phyloP scores from a whole-genome alignment of 2,797 vertebrate species.

The Pseudomugil gertrudae region DNA sequence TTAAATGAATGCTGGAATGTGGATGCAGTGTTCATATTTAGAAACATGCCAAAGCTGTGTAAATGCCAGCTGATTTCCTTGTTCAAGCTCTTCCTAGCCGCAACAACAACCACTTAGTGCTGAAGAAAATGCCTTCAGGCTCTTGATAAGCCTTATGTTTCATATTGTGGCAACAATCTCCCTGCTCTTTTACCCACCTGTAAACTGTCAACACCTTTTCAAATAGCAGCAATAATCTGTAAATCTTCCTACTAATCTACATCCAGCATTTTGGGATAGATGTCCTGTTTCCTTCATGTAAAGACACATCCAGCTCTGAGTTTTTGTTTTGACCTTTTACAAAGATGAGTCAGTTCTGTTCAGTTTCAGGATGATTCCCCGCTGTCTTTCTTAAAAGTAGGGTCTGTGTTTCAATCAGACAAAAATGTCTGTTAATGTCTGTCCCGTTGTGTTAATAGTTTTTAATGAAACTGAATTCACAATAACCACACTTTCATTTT shows the following conservation, averaged over 20 bases:
- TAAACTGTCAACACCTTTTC: conserved; percentile 46
- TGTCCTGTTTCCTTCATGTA: conserved; percentile 4
- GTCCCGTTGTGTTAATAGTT: too few relatives aligned
- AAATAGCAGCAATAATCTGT: conserved; percentile 28
- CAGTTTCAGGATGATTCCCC: too few relatives aligned
- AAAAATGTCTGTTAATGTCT: too few relatives aligned
- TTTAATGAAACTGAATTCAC: too few relatives aligned
- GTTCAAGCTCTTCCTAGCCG: conserved; percentile 7
- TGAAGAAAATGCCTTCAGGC: conserved; percentile 3
- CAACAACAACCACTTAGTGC: neutral
- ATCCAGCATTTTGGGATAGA: neutral
- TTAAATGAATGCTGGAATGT: conserved; percentile 7
- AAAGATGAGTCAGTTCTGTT: too few relatives aligned
- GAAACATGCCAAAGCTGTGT: conserved; percentile 7
- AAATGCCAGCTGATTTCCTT: neutral
- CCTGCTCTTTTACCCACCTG: neutral
- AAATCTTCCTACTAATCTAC: conserved; percentile 11
- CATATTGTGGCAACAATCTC: conserved; percentile 8
- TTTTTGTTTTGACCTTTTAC: too few relatives aligned
- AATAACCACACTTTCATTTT: too few relatives aligned
- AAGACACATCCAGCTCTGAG: conserved; percentile 7
- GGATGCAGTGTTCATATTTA: conserved; percentile 19
- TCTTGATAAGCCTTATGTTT: conserved; percentile 20
- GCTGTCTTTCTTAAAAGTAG: too few relatives aligned
- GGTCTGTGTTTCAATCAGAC: too few relatives aligned